Evolutionary conservation across 2,888 invertebrate genomes (phyloP).

Genomic region (Caenorhabditis doughertyi): DNA sequence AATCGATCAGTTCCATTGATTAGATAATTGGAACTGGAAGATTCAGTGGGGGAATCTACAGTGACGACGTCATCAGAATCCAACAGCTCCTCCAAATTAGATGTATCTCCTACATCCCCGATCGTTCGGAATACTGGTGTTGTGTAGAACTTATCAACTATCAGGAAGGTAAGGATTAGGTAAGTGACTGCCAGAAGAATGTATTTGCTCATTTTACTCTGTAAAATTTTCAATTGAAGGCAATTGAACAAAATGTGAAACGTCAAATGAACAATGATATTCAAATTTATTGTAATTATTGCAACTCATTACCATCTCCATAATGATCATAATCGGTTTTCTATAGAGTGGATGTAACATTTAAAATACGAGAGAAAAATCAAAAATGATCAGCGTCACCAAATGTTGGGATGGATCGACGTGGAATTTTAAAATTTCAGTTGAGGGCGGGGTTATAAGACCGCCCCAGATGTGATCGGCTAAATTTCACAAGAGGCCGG

Average conservation of each 20-base stretch:
- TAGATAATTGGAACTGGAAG: no score
- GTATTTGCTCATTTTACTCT: not conserved
- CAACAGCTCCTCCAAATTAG: not conserved
- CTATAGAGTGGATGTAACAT: no score
- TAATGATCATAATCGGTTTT: no score
- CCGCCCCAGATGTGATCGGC: no score
- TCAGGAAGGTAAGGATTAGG: not conserved
- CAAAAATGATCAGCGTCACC: no score
- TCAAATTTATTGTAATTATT: no score
- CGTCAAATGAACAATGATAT: not conserved
- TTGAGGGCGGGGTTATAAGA: no score
- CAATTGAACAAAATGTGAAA: not conserved
- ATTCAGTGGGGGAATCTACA: not conserved
- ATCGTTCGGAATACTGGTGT: not conserved
- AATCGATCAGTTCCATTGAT: slow-evolving; percentile 12
- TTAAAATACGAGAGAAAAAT: no score
- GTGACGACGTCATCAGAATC: not conserved
- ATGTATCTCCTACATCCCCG: not conserved
- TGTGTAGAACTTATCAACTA: not conserved
- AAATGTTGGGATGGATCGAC: no score
- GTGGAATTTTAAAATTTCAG: no score
- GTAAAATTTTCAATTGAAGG: not conserved
- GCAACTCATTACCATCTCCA: not conserved
- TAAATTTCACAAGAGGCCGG: no score
- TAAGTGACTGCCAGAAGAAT: not conserved